These are phyloP conservation scores for Andricus quercusramuli DNA, from an alignment of 2,888 invertebrate species.

Conservation along the genomic window DNA sequence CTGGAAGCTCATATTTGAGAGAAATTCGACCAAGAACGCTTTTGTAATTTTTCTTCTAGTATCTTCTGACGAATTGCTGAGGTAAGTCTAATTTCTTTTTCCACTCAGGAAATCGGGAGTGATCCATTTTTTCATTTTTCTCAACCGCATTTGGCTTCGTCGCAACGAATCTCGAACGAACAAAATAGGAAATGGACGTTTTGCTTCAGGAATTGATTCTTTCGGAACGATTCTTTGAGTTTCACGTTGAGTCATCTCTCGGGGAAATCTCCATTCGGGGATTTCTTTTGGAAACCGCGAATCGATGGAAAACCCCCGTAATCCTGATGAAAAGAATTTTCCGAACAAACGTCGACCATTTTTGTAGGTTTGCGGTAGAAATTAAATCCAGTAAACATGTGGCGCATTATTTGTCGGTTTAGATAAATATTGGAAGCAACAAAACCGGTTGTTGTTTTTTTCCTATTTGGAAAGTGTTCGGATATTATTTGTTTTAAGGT, in stretches of 20 bases:
- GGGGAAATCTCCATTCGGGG: background rate
- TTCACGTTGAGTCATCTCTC: background rate
- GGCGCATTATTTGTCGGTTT: background rate
- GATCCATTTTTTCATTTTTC: background rate
- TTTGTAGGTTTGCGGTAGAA: background rate
- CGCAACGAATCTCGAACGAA: background rate
- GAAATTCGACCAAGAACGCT: too few species aligned
- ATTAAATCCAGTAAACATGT: background rate
- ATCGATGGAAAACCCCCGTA: background rate
- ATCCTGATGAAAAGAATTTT: background rate
- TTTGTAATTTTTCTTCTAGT: too few species aligned
- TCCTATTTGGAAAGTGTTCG: background rate
- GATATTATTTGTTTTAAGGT: too few species aligned
- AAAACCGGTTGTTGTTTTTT: background rate
- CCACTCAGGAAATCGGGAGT: background rate
- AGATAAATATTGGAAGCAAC: background rate
- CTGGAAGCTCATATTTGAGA: too few species aligned
- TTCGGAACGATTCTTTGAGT: background rate
- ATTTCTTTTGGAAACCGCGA: background rate
- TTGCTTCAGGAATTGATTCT: background rate
- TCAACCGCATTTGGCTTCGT: background rate
- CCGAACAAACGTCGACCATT: background rate
- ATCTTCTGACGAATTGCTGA: background rate
- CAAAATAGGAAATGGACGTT: background rate
- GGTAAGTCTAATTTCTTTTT: background rate